A percentile compares a stretch with the other conserved stretches of the same genome.
phyloP scores from a whole-genome alignment of 2,888 invertebrate genomes.

The Morinoia aosen region DNA sequence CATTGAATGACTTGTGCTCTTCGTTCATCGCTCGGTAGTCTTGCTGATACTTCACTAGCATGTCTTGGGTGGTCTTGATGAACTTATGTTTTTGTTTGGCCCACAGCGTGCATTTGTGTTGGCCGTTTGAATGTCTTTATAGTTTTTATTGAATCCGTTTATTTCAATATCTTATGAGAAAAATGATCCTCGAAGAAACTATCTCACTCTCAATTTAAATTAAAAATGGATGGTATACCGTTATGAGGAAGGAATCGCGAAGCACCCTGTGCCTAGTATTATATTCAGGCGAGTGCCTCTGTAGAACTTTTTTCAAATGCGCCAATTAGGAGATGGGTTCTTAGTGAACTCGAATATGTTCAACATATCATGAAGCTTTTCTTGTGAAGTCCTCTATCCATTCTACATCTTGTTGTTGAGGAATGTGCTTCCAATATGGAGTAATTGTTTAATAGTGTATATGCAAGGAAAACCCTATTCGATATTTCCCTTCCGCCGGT shows the following conservation, averaged over 20 bases:
- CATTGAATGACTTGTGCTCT: neutral
- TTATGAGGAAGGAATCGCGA: neutral
- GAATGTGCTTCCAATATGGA: neutral
- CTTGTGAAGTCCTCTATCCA: neutral
- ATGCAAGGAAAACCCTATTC: neutral
- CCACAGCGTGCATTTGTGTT: neutral
- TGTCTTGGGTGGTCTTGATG: neutral
- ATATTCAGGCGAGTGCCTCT: neutral
- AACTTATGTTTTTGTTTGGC: neutral
- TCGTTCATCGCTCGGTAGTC: neutral
- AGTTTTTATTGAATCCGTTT: neutral
- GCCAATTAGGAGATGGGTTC: neutral
- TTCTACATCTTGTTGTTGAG: neutral
- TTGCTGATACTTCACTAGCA: neutral
- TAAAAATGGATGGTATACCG: neutral
- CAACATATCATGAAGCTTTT: neutral
- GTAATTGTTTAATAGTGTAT: neutral
- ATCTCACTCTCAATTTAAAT: neutral
- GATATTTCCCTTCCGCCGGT: neutral
- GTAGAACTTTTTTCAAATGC: neutral
- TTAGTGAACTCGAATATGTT: neutral
- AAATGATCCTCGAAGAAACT: neutral
- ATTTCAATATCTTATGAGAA: neutral
- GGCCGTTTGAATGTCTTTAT: neutral
- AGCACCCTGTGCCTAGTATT: neutral